Evolutionary conservation across 2,888 invertebrate species (phyloP), one percentile per base, ranked within the genome.

Genomic region (Nomada hirtipes): DNA sequence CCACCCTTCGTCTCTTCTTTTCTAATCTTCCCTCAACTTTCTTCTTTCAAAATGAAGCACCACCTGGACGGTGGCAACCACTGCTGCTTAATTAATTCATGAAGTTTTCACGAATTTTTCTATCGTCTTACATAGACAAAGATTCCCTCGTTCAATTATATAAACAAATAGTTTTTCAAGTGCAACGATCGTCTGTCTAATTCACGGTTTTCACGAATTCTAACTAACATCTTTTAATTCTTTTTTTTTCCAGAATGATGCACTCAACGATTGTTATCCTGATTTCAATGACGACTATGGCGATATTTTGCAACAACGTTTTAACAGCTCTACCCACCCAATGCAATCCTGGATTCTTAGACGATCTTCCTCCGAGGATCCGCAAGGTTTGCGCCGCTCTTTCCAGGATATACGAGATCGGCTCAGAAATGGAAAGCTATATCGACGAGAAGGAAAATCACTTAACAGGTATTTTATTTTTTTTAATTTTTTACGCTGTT

Each of bases 361-460:
- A 96, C 79, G 96, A 96, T 88, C 95, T 96, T 89, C 96, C 96
- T 1, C 95, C 96, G 42, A 95, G 95, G 88, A 95, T 96, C 64
- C 94, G 96, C 86, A 94, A 94, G 88, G 95, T 96, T 92, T 96
- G 96, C 91, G 95, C 95, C 86, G 96, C 96, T 9, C 95, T 96
- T n/a, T 95, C 95, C 90, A 96, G 95, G 86, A 95, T 96, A 94
- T 95, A 96, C 64, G 96, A 96, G 88, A 95, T 96, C 68, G 93
- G 94, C 42, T 95, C 95, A 72, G 96, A 96, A 9, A 96, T 96
- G 93, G 96, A 96, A 83, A 94, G 93, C 79, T 94, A 85, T 94
- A 95, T 89, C 93, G 95, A 88, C 94, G 96, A 92, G 93, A 96
- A 94, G 95, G 95, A 94, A 93, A 92, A 76, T 47, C 72, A 76